A percentile compares a stretch with the other conserved stretches of the same genome.
Conservation (phyloP, 2,797 vertebrate species). For the Myripristis murdjan region DNA sequence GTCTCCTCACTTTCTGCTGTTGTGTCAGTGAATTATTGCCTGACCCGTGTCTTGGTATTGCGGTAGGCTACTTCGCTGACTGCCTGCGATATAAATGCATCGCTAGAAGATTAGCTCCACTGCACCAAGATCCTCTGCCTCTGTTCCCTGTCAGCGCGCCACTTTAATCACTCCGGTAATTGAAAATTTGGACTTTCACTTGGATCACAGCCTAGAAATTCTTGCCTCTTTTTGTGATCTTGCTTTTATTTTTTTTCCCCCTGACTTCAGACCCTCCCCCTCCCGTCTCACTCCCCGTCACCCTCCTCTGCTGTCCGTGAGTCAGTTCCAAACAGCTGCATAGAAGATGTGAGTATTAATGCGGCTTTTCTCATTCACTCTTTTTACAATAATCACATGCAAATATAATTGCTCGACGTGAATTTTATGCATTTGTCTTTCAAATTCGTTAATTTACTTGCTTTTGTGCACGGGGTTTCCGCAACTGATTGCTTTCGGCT, state of each 20-base stretch:
- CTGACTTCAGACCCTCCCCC: slow-evolving; percentile 65
- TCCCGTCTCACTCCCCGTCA: slow-evolving; percentile 40
- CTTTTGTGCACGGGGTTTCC: background rate
- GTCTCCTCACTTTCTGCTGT: slow-evolving; percentile 36
- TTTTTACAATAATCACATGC: slow-evolving; percentile 1
- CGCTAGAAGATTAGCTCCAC: slow-evolving; percentile 62
- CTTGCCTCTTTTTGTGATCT: slow-evolving; percentile 35
- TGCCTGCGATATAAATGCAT: slow-evolving; percentile 62
- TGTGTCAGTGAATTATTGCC: slow-evolving; percentile 58
- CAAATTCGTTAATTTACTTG: background rate
- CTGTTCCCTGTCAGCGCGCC: slow-evolving; percentile 19
- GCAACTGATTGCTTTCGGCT: slow-evolving; percentile 53
- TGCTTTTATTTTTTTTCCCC: slow-evolving; percentile 18
- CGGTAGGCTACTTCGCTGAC: slow-evolving; percentile 71
- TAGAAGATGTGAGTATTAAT: slow-evolving; percentile 87
- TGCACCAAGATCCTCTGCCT: slow-evolving; percentile 62
- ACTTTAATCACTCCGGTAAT: slow-evolving; percentile 45
- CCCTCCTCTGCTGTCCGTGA: slow-evolving; percentile 64
- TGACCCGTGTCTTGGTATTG: slow-evolving; percentile 63
- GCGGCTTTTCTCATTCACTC: slow-evolving; percentile 65
- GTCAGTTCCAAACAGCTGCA: slow-evolving; percentile 82
- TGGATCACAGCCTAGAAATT: slow-evolving; percentile 49
- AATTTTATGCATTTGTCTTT: background rate
- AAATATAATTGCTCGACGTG: background rate
- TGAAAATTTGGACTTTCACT: slow-evolving; percentile 38